Conservation (phyloP, 92 coral and sea anemone genomes). For the Palythoa heliodiscus region DNA sequence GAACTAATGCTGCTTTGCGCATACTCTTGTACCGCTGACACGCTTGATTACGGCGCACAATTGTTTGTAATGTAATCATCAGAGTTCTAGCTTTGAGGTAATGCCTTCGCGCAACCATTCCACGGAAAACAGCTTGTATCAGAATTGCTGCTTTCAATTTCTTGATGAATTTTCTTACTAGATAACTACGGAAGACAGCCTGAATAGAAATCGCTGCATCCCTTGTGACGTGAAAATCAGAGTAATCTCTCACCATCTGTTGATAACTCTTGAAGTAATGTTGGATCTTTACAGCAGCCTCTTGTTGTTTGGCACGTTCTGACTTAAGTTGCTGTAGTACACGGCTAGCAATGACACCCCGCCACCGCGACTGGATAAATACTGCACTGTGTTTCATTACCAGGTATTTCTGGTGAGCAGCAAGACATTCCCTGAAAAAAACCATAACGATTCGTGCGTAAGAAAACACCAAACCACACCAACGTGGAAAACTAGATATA, state of each 20-base stretch:
- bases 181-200: constrained; percentile 71
- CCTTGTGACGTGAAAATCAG: constrained; percentile 62
- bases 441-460: neutral
- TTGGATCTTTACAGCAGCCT: constrained; percentile 84
- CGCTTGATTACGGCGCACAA: constrained; percentile 68
- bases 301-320: constrained; percentile 47
- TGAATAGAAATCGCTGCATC: constrained; percentile 78
- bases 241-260: constrained; percentile 52
- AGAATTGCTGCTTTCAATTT: constrained; percentile 63
- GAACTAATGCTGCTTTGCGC: constrained; percentile 54
- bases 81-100: constrained; percentile 44
- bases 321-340: constrained; percentile 55
- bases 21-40: constrained; percentile 41
- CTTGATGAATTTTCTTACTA: constrained; percentile 50
- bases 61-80: constrained; percentile 66
- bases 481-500: neutral
- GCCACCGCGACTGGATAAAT: constrained; percentile 67
- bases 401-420: constrained; percentile 57
- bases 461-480: neutral
- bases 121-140: constrained; percentile 77
- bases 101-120: constrained; percentile 55
- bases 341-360: constrained; percentile 68
- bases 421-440: constrained; percentile 38
- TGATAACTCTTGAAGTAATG: constrained; percentile 71
- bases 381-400: constrained; percentile 61